Evolutionary conservation across 2,113 vertebrate genomes (phyloP).

Genomic region (Mus pahari): DNA sequence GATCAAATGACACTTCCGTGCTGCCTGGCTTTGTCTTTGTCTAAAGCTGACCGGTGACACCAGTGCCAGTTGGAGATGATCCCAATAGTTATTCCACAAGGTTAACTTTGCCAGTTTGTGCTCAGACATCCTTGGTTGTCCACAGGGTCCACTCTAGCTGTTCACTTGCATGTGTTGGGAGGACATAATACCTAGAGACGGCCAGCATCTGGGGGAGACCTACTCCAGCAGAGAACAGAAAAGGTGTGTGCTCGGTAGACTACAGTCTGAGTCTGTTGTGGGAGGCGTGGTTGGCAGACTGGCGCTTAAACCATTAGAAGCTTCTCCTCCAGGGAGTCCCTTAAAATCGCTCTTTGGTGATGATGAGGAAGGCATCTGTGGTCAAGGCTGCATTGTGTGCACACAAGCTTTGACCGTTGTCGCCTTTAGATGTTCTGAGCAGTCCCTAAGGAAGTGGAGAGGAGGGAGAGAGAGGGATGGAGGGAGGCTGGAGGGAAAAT

Average conservation of each 20-base stretch:
- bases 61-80: neutral
- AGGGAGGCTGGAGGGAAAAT: too few species aligned
- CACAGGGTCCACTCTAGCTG: neutral
- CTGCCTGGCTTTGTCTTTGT: neutral
- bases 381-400: neutral
- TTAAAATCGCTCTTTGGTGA: neutral
- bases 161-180: neutral
- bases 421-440: neutral
- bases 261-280: too few species aligned
- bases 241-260: accelerated
- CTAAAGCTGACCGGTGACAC: neutral
- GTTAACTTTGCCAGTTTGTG: neutral
- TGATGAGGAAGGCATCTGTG: neutral
- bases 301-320: neutral
- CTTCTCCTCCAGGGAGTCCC: neutral
- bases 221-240: neutral
- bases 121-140: neutral
- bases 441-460: neutral
- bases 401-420: neutral
- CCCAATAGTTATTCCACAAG: neutral
- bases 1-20: neutral
- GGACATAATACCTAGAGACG: neutral
- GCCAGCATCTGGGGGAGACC: neutral
- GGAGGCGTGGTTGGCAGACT: neutral
- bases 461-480: neutral